A percentile compares a stretch with the other conserved stretches of the same genome.
Evolutionary conservation across 2,797 vertebrate genomes (phyloP).

Genomic region (Enteromius anoplus): DNA sequence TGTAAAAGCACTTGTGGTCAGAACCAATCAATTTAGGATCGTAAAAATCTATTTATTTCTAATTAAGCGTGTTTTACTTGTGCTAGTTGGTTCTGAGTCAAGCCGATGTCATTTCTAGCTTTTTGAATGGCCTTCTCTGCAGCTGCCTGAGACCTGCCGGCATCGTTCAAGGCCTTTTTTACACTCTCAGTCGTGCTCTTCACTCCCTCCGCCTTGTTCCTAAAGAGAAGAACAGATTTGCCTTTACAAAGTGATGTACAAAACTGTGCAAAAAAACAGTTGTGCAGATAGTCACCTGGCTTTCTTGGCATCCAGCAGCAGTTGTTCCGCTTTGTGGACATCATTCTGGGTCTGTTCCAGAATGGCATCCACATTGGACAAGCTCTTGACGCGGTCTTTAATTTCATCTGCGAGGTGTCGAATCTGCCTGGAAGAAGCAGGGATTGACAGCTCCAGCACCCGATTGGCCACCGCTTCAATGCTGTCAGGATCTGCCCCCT

Average conservation of each 20-base stretch:
- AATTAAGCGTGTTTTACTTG: constrained; percentile 69
- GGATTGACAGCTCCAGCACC: constrained; percentile 94
- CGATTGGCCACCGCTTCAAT: constrained; percentile 90
- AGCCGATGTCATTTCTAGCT: constrained; percentile 82
- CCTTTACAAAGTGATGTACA: constrained; percentile 11
- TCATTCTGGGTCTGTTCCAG: constrained; percentile 88
- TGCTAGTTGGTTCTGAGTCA: constrained; percentile 79
- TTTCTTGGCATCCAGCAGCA: constrained; percentile 88
- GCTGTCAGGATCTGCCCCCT: constrained; percentile 94
- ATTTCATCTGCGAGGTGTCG: constrained; percentile 88
- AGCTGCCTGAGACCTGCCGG: constrained; percentile 81
- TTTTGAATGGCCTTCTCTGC: constrained; percentile 85
- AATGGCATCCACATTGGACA: constrained; percentile 92
- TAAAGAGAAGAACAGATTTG: constrained; percentile 57
- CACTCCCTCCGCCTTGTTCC: constrained; percentile 84
- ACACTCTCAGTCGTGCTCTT: constrained; percentile 84
- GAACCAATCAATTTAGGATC: neutral
- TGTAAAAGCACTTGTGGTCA: neutral
- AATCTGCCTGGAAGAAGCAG: constrained; percentile 90
- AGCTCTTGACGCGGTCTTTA: constrained; percentile 88
- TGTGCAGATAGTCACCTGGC: constrained; percentile 78
- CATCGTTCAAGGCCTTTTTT: constrained; percentile 83
- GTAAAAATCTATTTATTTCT: neutral
- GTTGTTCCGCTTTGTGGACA: constrained; percentile 83
- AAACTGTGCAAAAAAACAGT: neutral